Evolutionary conservation across 2,888 invertebrate species (phyloP).

Genomic region (Oxytorus armatus): DNA sequence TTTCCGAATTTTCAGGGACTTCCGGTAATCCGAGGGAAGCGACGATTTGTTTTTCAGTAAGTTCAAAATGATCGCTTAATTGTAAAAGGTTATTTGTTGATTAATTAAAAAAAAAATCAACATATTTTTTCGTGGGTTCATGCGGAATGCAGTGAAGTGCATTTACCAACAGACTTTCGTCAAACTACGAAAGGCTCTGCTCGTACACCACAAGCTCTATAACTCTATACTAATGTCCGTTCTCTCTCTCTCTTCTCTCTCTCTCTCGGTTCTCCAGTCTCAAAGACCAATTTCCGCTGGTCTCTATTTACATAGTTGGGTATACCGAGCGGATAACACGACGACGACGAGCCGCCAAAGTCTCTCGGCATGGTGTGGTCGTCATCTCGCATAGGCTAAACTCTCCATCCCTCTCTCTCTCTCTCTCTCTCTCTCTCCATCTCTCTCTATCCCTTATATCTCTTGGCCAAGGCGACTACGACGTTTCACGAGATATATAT

Average conservation of each 20-base stretch:
- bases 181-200: conserved; percentile 22
- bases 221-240: conserved; percentile 10
- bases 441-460: conserved; percentile 30
- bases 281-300: conserved; percentile 83
- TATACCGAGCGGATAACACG: conserved; percentile 80
- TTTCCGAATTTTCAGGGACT: conserved; percentile 60
- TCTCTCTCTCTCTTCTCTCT: neutral
- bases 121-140: too few species aligned
- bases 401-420: conserved; percentile 33
- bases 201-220: conserved; percentile 2
- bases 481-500: conserved; percentile 35
- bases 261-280: conserved; percentile 71
- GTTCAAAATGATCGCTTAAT: too few species aligned
- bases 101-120: too few species aligned
- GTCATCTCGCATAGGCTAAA: conserved; percentile 45
- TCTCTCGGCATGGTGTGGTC: conserved; percentile 52
- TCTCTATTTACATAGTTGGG: conserved; percentile 83
- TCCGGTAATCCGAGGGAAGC: conserved; percentile 62
- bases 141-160: conserved; percentile 11
- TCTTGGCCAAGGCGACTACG: conserved; percentile 50
- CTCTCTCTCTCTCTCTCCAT: conserved; percentile 17
- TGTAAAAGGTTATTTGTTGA: too few species aligned
- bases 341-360: conserved; percentile 68
- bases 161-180: conserved; percentile 19
- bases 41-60: too few species aligned